These are phyloP conservation scores for Sphaerophoria taeniata DNA, from an alignment of 2,888 invertebrate species.

Conservation along the genomic window DNA sequence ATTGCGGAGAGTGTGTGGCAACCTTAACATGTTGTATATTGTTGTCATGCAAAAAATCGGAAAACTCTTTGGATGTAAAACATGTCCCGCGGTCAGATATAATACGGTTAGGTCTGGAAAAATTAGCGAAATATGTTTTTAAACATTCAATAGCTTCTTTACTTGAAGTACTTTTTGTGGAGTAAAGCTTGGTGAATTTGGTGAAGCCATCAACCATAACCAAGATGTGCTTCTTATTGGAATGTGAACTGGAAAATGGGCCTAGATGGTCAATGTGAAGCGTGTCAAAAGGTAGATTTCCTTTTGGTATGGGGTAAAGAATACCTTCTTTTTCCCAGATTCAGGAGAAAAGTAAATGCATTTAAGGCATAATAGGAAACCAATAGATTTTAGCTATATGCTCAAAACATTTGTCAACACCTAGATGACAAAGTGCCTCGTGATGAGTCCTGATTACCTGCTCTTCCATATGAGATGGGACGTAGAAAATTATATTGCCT, in stretches of 20 bases:
- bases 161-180: conserved; percentile 10
- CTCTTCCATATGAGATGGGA: conserved; percentile 65
- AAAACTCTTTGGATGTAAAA: conserved; percentile 76
- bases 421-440: neutral
- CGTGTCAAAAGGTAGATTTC: neutral
- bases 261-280: neutral
- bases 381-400: neutral
- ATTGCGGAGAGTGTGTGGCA: conserved; percentile 45
- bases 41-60: neutral
- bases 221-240: conserved; percentile 2
- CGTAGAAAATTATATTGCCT: neutral
- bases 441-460: conserved; percentile 2
- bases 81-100: conserved; percentile 78
- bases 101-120: conserved; percentile 77
- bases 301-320: neutral
- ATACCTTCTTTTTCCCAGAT: neutral
- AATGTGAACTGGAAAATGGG: neutral
- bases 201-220: conserved; percentile 43
- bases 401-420: conserved; percentile 3
- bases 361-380: conserved; percentile 7
- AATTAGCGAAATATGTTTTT: conserved; percentile 42
- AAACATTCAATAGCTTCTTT: conserved; percentile 16
- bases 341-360: neutral
- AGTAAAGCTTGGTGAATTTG: conserved; percentile 38
- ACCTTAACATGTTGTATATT: conserved; percentile 35